These are phyloP conservation scores for Microtus ochrogaster DNA, from an alignment of 2,113 vertebrate species.

Conservation along the genomic window DNA sequence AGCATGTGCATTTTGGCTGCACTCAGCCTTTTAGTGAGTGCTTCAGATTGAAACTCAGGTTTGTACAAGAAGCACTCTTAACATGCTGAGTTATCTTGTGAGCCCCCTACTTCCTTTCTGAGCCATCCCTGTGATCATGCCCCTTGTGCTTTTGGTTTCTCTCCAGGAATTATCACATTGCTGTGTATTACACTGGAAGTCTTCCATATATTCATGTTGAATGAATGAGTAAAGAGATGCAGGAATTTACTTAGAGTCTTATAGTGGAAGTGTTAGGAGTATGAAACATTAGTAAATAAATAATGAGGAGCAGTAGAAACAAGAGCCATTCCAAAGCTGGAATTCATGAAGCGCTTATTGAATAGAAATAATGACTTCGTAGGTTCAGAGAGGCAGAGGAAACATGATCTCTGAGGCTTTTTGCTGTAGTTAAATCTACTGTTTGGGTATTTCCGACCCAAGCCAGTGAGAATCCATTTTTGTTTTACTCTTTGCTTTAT, in stretches of 20 bases:
- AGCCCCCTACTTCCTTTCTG: neutral
- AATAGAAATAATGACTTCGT: neutral
- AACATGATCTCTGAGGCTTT: neutral
- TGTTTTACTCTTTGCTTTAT: neutral
- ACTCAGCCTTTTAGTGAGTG: neutral
- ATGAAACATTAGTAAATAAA: neutral
- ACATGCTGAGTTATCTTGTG: neutral
- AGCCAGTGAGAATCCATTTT: neutral
- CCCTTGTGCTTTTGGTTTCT: no score
- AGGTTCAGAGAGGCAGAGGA: neutral
- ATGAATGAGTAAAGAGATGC: neutral
- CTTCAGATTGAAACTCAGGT: neutral
- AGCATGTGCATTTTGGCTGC: neutral
- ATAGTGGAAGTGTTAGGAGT: neutral
- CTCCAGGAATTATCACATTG: neutral
- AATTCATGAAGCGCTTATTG: no score
- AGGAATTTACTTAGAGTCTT: neutral
- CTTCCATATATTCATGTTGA: neutral
- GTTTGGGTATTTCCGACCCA: neutral
- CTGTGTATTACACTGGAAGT: no score
- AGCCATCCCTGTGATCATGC: neutral
- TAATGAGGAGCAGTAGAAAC: neutral
- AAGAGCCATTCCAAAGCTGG: neutral
- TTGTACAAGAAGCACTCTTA: neutral
- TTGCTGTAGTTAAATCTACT: neutral